phyloP scores from a whole-genome alignment of 1,140 invertebrate genomes.

The Harpegnathos saltator region DNA sequence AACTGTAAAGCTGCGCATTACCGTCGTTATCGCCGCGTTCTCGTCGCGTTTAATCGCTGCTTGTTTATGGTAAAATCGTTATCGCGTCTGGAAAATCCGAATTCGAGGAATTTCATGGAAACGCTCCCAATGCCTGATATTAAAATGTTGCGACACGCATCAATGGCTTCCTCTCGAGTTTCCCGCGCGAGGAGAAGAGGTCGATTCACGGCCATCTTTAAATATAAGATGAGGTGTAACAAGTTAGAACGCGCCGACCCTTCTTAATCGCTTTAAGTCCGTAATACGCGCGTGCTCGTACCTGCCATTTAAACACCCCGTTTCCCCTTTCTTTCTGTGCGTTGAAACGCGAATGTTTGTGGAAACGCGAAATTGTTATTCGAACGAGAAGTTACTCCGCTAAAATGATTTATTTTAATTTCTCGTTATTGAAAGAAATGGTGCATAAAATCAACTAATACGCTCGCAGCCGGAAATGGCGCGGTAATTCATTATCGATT shows the following conservation, averaged over 20 bases:
- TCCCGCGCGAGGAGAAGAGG: no score
- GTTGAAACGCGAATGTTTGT: not conserved
- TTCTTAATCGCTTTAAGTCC: not conserved
- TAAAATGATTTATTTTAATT: slow-evolving; percentile 57
- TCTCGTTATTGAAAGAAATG: slow-evolving; percentile 52
- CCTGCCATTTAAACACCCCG: slow-evolving; percentile 2
- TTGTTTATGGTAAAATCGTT: no score
- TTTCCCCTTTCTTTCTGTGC: not conserved
- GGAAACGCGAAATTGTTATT: slow-evolving; percentile 35
- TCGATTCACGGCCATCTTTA: not conserved
- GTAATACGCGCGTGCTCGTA: not conserved
- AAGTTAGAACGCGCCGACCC: not conserved
- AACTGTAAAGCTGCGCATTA: no score
- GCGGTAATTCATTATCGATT: slow-evolving; percentile 59
- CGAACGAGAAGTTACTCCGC: slow-evolving; percentile 14
- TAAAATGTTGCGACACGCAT: no score
- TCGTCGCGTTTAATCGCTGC: no score
- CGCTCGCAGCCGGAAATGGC: slow-evolving; percentile 49
- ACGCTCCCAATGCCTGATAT: no score
- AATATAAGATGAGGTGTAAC: not conserved
- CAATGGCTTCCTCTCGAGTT: no score
- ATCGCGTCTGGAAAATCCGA: no score
- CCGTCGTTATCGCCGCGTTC: no score
- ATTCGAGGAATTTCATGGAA: no score
- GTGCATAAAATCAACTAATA: slow-evolving; percentile 58